Evolutionary conservation across 2,113 vertebrate genomes (phyloP).

Genomic region (human (Homo sapiens)): GRCh38 chr13:41121001-41121500

Average conservation of each 20-base stretch:
- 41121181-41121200: not conserved
- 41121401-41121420: too few species aligned
- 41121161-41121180: not conserved
- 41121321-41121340: not conserved
- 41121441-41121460: too few species aligned
- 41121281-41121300: slow-evolving; percentile 9
- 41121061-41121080: not conserved
- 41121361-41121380: not conserved
- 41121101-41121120: not conserved
- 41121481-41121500: too few species aligned
- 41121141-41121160: not conserved
- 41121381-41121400: too few species aligned
- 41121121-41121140: not conserved
- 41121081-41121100: not conserved
- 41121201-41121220: not conserved
- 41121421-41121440: too few species aligned
- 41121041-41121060: not conserved
- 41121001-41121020: not conserved
- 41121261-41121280: slow-evolving; percentile 81
- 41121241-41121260: slow-evolving; percentile 5
- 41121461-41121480: too few species aligned
- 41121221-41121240: not conserved
- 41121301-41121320: slow-evolving; percentile 2
- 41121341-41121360: not conserved
- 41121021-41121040: not conserved